Base-by-base conservation (phyloP, 2,888 invertebrate genomes). In the Sisyra terminalis region DNA sequence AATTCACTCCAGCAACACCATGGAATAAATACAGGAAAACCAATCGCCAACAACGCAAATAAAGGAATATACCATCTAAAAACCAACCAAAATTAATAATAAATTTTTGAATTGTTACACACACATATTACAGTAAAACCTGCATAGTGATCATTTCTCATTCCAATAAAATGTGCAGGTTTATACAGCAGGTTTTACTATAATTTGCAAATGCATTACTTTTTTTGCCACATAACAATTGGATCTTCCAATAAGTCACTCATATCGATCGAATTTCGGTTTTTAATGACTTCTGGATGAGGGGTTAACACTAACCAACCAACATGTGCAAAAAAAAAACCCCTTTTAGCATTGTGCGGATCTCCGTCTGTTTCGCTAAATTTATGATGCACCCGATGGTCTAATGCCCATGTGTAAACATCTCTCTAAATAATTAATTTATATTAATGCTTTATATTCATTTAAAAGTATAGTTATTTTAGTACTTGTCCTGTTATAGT, bases 261-360 rank as follows among this genome's bases (percentile, higher is more conserved):
- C 66, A 75, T 69, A 40, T 83, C 81, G 10, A 79, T 73, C 1
- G 70, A 71, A 24, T 67, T 66, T 29, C 84, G 67, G 50, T 82
- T 75, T 49, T 71, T 70, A 11, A 75, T 73, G 0, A 84, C 85
- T 3, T 77, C 72, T 0, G 85, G 85, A 57, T 85, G 92, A 0
- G 90, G 88, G 0, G 84, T 83, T 0, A 80, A 67, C 41, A 92
- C 74, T 35, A 93, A 65, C 93, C 93, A 93, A 6, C 92, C 93
- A 7, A 93, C 81, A 58, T 93, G 93, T 1, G 92, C 78, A 58
- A 92, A 93, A 66, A 85, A 82, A 61, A 88, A 87, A 9, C 93
- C 93, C 32, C 88, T 67, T 39, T 78, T 73, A 2, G 83, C 79
- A 60, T 89, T 83, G 56, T 85, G 84, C 0, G 84, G 84, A 59